Base-by-base conservation (phyloP, 2,888 invertebrate species). In the Stramonita haemastoma region DNA sequence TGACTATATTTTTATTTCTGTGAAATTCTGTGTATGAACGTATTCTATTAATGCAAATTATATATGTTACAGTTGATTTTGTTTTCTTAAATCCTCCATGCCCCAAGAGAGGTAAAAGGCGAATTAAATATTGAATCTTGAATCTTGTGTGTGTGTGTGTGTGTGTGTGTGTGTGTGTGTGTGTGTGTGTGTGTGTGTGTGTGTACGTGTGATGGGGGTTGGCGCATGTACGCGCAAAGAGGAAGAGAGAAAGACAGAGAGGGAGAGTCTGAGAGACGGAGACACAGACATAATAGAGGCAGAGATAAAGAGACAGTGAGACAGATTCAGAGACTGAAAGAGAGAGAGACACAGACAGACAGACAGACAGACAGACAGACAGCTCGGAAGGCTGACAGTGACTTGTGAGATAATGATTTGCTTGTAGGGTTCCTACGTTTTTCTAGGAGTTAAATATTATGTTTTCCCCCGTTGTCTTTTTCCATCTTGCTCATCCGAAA, bases 341-440 rank as follows among this genome's bases (percentile, higher is more conserved):
- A 79, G 79, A 32, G 8, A 32, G 13, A 32, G 29, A 79, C 5
- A 79, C n/a, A 22, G 29, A 79, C 15, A 77, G 29, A 79, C 29
- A 79, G 29, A 79, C 79, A 6, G 29, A 79, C 79, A 79, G 15
- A 79, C 79, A 79, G 29, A 83, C 36, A 83, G 36, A 83, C 36
- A 83, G 36, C 32, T 17, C 19, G 36, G 34, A 11, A 83, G 36
- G 34, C 22, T 34, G 36, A 83, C 36, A 83, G 36, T 34, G 36
- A 83, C 36, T 46, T 46, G 46, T 46, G 46, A 46, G 46, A 46
- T 46, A 5, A 8, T 46, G 2, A 46, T 46, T 46, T 46, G 46
- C 46, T 8, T 5, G 2, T 46, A 46, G 46, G 46, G 46, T 46
- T 46, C 46, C 46, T 46, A 46, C 2, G 46, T 46, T 46, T 46